A percentile compares a stretch with the other conserved stretches of the same genome.
Conservation (phyloP, 2,113 vertebrate genomes). For the Urocolius indicus region DNA sequence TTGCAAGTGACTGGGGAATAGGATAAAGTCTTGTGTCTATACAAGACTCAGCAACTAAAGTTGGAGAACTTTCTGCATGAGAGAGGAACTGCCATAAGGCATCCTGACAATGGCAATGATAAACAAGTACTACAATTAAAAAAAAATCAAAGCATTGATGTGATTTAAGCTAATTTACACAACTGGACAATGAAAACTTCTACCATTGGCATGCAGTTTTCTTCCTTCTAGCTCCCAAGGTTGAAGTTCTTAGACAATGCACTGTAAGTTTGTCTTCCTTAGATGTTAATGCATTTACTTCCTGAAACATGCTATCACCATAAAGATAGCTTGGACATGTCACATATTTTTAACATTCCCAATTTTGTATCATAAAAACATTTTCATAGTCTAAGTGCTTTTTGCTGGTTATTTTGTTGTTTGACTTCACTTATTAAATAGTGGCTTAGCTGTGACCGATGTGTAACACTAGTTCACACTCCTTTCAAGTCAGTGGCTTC, state of each 20-base stretch:
- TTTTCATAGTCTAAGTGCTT: not conserved
- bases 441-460: not conserved
- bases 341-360: not conserved
- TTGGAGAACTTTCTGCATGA: not conserved
- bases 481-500: not conserved
- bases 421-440: not conserved
- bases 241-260: not conserved
- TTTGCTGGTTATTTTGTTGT: not conserved
- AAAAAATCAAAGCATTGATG: not conserved
- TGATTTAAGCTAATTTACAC: not conserved
- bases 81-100: not conserved
- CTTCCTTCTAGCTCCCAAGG: not conserved
- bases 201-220: not conserved
- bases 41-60: not conserved
- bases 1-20: not conserved
- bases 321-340: not conserved
- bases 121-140: not conserved
- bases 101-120: not conserved
- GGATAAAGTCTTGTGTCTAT: not conserved
- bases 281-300: not conserved
- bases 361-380: not conserved
- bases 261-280: not conserved
- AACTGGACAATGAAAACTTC: not conserved
- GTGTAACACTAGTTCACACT: not conserved
- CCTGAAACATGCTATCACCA: fast-evolving